Conservation (phyloP, 2,888 invertebrate species). For the Rotaria macrura region DNA sequence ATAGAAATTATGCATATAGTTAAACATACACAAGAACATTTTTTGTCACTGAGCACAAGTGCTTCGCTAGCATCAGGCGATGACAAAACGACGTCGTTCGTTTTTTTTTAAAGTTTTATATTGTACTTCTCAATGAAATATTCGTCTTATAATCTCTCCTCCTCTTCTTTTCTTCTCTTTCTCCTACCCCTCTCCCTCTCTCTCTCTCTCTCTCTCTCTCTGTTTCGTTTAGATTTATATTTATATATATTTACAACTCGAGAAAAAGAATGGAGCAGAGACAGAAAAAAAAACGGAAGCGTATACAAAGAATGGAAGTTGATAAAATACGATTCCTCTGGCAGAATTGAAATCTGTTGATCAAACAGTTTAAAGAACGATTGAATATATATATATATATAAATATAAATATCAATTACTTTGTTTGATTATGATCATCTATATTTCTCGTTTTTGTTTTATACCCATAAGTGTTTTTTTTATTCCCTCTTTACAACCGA, state of each 20-base stretch:
- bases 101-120: not conserved
- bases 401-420: not conserved
- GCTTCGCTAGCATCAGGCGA: not conserved
- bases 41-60: not conserved
- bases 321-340: not conserved
- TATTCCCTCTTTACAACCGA: not conserved
- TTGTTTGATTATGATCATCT: no score
- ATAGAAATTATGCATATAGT: not conserved
- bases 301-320: not conserved
- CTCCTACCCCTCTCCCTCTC: not conserved
- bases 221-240: not conserved
- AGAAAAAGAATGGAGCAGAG: not conserved
- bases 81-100: not conserved
- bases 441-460: not conserved
- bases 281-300: not conserved
- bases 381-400: not conserved
- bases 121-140: not conserved
- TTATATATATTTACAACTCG: not conserved
- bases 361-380: not conserved
- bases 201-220: not conserved
- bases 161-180: not conserved
- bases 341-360: not conserved
- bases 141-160: not conserved
- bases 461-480: not conserved
- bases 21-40: not conserved